Evolutionary conservation across 2,888 invertebrate genomes (phyloP), one percentile per base, ranked within the genome.

Genomic region (Idaea dimidiata): DNA sequence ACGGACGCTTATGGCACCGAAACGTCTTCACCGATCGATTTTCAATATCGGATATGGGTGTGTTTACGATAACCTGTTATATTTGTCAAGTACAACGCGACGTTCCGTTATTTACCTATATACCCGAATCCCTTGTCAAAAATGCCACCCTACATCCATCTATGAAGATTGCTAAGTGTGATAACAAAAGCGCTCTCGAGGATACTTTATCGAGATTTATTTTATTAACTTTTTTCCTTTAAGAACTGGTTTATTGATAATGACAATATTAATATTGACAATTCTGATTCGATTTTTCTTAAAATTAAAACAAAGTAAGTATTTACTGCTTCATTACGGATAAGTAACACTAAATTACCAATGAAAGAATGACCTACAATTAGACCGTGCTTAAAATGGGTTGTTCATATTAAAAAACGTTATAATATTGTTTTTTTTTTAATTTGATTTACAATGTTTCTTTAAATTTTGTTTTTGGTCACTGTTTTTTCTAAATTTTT

Each of bases 1-100:
- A 68, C 65, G 64, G 62, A 63, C 59, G 60, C 62, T 62, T 62
- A 60, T 17, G 62, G 60, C 59, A 57, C 61, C 54, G 59, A 59
- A 66, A 64, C 63, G 57, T 66, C 64, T 66, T 61, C 61, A 16
- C 53, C 56, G 56, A 56, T 56, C 56, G 56, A 56, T 56, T 56
- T 18, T 56, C 56, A 56, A 56, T 56, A 17, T 56, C 56, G 56
- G 43, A 43, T 43, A 43, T 43, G 18, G 18, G 18, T 18, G 18
- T 56, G 18, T 56, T 56, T 56, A 56, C 56, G 56, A 18, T 56
- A 56, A 56, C 56, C 56, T 17, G 56, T 56, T 56, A 18, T 61
- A 33, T 63, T 62, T 61, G 59, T 61, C 57, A 61, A 60, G 62
- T 60, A 54, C 6, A 59, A 43, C 54, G 63, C 54, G 61, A 24